Conservation (phyloP, 2,888 invertebrate genomes). For the Papilio protenor region DNA sequence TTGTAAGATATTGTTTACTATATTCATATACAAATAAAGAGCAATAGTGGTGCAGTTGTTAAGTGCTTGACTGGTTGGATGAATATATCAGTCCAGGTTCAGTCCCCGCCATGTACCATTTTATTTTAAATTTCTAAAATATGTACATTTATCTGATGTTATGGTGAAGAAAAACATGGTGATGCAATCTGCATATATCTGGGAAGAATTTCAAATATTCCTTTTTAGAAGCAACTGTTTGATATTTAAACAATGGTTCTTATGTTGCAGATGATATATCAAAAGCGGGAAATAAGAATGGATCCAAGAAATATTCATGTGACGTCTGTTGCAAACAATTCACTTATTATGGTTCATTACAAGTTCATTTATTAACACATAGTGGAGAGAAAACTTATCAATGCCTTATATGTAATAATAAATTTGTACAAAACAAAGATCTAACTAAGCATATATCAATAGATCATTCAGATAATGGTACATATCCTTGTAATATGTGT, state of each 20-base stretch:
- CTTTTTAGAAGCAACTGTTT: too few relatives aligned
- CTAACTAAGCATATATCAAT: slow-evolving; percentile 66
- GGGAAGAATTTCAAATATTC: too few relatives aligned
- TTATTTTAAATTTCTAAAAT: too few relatives aligned
- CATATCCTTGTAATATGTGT: slow-evolving; percentile 67
- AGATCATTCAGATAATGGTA: slow-evolving; percentile 57
- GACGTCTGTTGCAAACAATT: slow-evolving; percentile 62
- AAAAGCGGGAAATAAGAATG: slow-evolving; percentile 45
- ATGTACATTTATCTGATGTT: too few relatives aligned
- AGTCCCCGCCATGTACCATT: too few relatives aligned
- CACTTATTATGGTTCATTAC: slow-evolving; percentile 60
- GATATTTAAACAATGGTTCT: too few relatives aligned
- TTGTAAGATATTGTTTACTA: slow-evolving; percentile 35
- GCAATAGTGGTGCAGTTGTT: too few relatives aligned
- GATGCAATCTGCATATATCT: too few relatives aligned
- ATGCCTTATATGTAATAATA: slow-evolving; percentile 65
- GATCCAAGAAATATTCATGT: slow-evolving; percentile 57
- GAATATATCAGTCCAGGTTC: too few relatives aligned
- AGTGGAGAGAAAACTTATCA: slow-evolving; percentile 66
- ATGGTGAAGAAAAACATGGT: too few relatives aligned
- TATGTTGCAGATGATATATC: slow-evolving; percentile 47
- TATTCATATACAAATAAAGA: background rate
- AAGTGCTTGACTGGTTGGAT: too few relatives aligned
- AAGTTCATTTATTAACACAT: slow-evolving; percentile 61
- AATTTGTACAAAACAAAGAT: slow-evolving; percentile 66